These are phyloP conservation scores for Orthosia gothica DNA, from an alignment of 2,888 invertebrate genomes.

Conservation along the genomic window DNA sequence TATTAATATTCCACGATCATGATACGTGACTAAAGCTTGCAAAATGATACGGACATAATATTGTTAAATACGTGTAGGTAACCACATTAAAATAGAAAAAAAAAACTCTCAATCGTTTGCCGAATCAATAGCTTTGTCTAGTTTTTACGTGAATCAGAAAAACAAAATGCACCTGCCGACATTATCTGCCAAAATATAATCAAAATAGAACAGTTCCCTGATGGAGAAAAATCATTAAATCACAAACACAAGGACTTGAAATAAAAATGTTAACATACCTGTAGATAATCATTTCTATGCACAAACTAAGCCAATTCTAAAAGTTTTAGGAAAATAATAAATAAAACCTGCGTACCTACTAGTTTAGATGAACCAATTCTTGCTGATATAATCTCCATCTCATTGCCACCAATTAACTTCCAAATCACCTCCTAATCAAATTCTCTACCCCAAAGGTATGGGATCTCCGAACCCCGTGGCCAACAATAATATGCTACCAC, in stretches of 20 bases:
- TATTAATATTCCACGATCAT: conserved; percentile 64
- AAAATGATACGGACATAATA: conserved; percentile 56
- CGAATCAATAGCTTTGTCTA: conserved; percentile 20
- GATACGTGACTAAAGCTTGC: conserved; percentile 65
- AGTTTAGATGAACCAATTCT: not conserved
- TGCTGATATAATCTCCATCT: not conserved
- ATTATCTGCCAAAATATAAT: not conserved
- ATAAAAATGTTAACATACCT: not conserved
- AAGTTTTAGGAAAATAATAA: not conserved
- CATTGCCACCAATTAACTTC: not conserved
- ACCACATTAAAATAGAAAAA: conserved; percentile 8
- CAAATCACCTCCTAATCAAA: not conserved
- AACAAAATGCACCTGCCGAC: not conserved
- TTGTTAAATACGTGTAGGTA: conserved; percentile 46
- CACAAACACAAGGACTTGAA: not conserved
- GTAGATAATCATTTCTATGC: not conserved
- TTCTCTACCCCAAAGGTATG: conserved; percentile 78
- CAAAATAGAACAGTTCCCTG: not conserved
- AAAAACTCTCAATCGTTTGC: conserved; percentile 27
- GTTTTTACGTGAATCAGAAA: conserved; percentile 11
- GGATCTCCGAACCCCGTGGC: conserved; percentile 87
- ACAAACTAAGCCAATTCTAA: not conserved
- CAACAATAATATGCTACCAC: conserved; percentile 91
- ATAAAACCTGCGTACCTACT: not conserved
- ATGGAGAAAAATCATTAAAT: not conserved